Evolutionary conservation across 2,888 invertebrate species (phyloP), one percentile per base, ranked within the genome.

Genomic region (Tiliacea citrago): DNA sequence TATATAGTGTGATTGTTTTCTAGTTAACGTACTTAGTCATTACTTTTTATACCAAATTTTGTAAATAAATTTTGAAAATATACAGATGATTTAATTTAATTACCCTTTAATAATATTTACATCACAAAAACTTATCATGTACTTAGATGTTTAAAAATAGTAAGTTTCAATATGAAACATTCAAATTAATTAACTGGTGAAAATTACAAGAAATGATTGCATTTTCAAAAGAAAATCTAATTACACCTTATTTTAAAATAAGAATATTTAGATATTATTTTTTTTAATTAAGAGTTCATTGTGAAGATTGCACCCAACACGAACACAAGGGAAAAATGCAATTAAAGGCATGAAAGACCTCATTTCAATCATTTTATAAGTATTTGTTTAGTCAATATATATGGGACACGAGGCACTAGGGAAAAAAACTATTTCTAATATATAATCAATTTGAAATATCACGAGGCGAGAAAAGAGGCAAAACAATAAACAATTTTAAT

Each of bases 41-140:
- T 84, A 81, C 72, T 77, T 90, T 92, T 90, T 90, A 86, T 91
- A 90, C 85, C 76, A 81, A 85, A 63, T 86, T 89, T 90, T 92
- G 85, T 91, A 90, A 92, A 90, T 91, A 91, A 91, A 92, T 87
- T 83, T 75, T 83, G 61, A 68, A 73, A 69, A 78, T 72, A 73
- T 85, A 79, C 35, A 39, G 9, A 10, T 39, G 16, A 60, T 61
- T 73, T 79, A 72, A 79, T 76, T 69, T 63, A 47, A n/a, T 24
- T 21, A 51, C 10, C 13, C 18, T 16, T 21, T 21, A 18, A 18
- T 42, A 10, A 21, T 8, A 29, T 1, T 47, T 12, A 47, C 9
- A 16, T 12, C 13, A 29, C 29, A 42, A 39, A 18, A 53, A 42
- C 3, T 6, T 12, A 35, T 21, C 24, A 75, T 16, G 0, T n/a